phyloP scores from a whole-genome alignment of 2,888 invertebrate species.

The Perithous albicinctus region DNA sequence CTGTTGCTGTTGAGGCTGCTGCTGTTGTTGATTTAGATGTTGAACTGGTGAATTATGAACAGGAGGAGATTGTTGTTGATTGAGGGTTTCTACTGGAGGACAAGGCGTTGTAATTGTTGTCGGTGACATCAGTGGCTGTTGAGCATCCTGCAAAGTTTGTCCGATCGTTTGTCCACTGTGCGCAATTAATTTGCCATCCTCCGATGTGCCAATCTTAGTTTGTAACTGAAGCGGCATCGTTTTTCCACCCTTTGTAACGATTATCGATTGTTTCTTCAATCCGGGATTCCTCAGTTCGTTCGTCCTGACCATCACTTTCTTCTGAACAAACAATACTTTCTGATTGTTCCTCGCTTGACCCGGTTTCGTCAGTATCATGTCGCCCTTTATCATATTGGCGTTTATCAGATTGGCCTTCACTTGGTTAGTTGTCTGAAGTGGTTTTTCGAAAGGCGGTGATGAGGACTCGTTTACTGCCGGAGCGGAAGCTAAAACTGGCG shows the following conservation, averaged over 20 bases:
- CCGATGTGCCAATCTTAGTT: slow-evolving; percentile 72
- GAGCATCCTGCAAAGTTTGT: slow-evolving; percentile 10
- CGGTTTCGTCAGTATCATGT: slow-evolving; percentile 83
- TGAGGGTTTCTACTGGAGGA: not conserved
- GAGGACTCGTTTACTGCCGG: slow-evolving; percentile 57
- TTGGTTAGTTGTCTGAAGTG: slow-evolving; percentile 82
- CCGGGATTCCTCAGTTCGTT: slow-evolving; percentile 76
- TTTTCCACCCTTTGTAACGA: slow-evolving; percentile 76
- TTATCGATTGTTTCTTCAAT: slow-evolving; percentile 75
- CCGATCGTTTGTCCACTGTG: slow-evolving; percentile 58
- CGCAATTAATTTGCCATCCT: slow-evolving; percentile 77
- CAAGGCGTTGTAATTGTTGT: slow-evolving; percentile 5
- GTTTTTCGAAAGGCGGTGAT: slow-evolving; percentile 71
- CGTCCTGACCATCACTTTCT: slow-evolving; percentile 79
- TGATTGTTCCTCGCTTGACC: slow-evolving; percentile 79
- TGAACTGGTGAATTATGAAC: slow-evolving; percentile 44
- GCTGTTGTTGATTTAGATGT: slow-evolving; percentile 13
- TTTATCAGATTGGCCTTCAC: slow-evolving; percentile 86
- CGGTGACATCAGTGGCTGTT: slow-evolving; percentile 43
- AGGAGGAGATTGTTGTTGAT: slow-evolving; percentile 64
- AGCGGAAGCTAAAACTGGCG: slow-evolving; percentile 7
- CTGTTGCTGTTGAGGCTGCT: slow-evolving; percentile 36
- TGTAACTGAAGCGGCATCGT: slow-evolving; percentile 68
- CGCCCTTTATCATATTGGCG: slow-evolving; percentile 83
- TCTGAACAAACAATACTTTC: slow-evolving; percentile 81